Evolutionary conservation across 2,888 invertebrate genomes (phyloP).

Genomic region (Pollenia griseotomentosa): DNA sequence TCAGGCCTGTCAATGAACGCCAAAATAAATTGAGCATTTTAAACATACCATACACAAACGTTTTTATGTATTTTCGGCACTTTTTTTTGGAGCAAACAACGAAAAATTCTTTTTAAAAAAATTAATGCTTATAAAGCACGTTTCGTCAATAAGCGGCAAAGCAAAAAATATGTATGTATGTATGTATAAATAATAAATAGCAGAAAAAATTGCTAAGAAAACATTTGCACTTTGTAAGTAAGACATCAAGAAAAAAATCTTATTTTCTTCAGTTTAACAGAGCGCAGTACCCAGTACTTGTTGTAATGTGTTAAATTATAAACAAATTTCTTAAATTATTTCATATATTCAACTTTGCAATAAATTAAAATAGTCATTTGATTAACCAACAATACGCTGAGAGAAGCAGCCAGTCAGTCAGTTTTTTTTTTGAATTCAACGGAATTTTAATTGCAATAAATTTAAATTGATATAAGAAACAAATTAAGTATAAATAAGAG

Average conservation of each 20-base stretch:
- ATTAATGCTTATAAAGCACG: constrained; percentile 65
- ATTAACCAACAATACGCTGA: constrained; percentile 13
- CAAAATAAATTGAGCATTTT: constrained; percentile 66
- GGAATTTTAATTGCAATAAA: constrained; percentile 72
- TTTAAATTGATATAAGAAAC: constrained; percentile 58
- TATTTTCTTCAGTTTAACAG: constrained; percentile 17
- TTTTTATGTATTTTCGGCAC: not conserved
- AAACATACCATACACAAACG: constrained; percentile 33
- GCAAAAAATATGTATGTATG: constrained; percentile 3
- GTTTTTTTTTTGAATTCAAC: constrained; percentile 16
- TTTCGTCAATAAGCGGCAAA: constrained; percentile 53
- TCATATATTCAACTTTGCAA: constrained; percentile 38
- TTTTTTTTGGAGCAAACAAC: constrained; percentile 44
- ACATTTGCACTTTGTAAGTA: constrained; percentile 60
- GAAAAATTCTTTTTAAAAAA: constrained; percentile 18
- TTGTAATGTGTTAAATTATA: constrained; percentile 36
- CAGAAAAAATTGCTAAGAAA: constrained; percentile 1
- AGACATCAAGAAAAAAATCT: constrained; percentile 61
- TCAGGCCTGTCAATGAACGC: constrained; percentile 66
- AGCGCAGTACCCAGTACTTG: not conserved
- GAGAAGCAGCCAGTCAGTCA: constrained; percentile 13
- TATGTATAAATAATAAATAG: constrained; percentile 1
- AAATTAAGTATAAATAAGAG: constrained; percentile 38
- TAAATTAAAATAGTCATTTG: constrained; percentile 25
- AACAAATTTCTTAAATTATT: constrained; percentile 48